Evolutionary conservation across 2,113 vertebrate species (phyloP), one percentile per base, ranked within the genome.

Genomic region (Chaetodon trifascialis): DNA sequence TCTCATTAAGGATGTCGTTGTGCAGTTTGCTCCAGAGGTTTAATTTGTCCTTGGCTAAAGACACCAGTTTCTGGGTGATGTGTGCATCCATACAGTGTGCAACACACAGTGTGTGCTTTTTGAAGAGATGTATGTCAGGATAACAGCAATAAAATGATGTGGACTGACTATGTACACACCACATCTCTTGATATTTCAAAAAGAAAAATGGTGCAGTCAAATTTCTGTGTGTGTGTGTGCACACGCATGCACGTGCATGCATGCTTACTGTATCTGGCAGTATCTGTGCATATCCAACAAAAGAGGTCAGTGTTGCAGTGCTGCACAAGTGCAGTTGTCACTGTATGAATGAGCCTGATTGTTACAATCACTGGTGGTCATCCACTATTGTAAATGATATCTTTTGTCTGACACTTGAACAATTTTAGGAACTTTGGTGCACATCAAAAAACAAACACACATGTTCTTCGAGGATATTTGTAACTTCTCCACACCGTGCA

Each of bases 231-330:
- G 49, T 36, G 36, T 36, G 38, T 52, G 17, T 6, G 36, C n/a
- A n/a, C n/a, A n/a, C n/a, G n/a, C n/a, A n/a, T 59, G 30, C 30
- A 12, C 15, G 23, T 17, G 23, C 60, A 1, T 64, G n/a, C n/a
- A n/a, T n/a, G n/a, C n/a, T n/a, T n/a, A 7, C 14, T 44, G 2
- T 44, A 11, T 44, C 42, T 44, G 52, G 9, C 21, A 7, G 52
- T 23, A 8, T n/a, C 16, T 78, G 21, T 73, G 42, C 34, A 10
- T 5, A 9, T 2, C 40, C 38, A 85, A 75, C 64, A 77, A 86
- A 80, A 78, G 55, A 55, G 54, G 56, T 70, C 89, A 80, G 70
- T 82, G 71, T 82, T 80, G 62, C 2, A 9, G 8, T 66, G 72
- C 52, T 66, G 58, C 52, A 66, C 19, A 38, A 34, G 36, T 5